Evolutionary conservation across 2,797 vertebrate species (phyloP).

Genomic region (Melanotaenia nigrans): DNA sequence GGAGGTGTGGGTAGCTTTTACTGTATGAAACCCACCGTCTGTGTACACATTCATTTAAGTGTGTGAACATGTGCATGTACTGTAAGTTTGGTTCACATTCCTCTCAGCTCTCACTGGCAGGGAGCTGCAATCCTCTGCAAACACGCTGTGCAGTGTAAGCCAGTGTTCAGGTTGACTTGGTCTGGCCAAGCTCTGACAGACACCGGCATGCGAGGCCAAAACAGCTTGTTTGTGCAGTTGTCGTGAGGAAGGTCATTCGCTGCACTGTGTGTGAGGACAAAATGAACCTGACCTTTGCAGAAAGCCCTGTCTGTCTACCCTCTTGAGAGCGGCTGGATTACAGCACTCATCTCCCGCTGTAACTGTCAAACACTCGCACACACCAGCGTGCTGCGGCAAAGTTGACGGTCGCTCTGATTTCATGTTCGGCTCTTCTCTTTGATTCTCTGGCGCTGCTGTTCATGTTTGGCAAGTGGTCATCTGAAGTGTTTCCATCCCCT

Average conservation of each 20-base stretch:
- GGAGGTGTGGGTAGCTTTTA: conserved; percentile 6
- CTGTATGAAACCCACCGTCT: conserved; percentile 32
- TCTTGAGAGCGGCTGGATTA: conserved; percentile 64
- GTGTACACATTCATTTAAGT: conserved; percentile 50
- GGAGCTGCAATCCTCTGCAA: conserved; percentile 39
- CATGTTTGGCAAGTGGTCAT: conserved; percentile 53
- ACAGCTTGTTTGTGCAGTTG: conserved; percentile 75
- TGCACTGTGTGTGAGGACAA: conserved; percentile 51
- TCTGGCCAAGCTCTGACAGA: conserved; percentile 34
- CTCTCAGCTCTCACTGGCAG: conserved; percentile 38
- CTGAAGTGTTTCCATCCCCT: conserved; percentile 47
- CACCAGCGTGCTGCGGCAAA: conserved; percentile 9
- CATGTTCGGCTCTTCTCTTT: conserved; percentile 14
- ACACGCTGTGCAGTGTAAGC: conserved; percentile 23
- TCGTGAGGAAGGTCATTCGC: conserved; percentile 67
- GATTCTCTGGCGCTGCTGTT: conserved; percentile 14
- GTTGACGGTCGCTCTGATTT: conserved; percentile 30
- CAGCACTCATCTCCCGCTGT: conserved; percentile 59
- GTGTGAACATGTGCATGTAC: conserved; percentile 51
- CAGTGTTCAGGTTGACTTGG: conserved; percentile 20
- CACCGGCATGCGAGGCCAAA: conserved; percentile 44
- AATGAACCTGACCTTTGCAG: conserved; percentile 79
- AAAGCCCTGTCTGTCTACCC: conserved; percentile 52
- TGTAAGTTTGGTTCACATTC: conserved; percentile 55
- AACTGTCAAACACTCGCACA: conserved; percentile 27